Conservation (phyloP, 2,113 vertebrate species). For the Solenodon paradoxus region DNA sequence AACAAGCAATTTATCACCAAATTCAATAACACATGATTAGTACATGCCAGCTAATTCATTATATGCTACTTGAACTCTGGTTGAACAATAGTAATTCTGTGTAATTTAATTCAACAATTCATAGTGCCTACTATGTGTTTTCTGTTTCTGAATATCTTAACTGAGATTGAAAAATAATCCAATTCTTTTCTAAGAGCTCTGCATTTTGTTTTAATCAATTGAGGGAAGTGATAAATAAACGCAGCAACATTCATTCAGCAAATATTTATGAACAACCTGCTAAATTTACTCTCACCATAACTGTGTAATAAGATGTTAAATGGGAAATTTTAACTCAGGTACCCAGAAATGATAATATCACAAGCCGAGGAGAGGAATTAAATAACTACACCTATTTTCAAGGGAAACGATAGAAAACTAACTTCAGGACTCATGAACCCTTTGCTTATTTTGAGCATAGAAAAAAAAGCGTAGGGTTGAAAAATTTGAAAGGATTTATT, state of each 20-base stretch:
- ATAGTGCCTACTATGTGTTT: background rate
- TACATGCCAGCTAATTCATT: constrained; percentile 38
- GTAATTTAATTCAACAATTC: background rate
- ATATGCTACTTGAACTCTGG: background rate
- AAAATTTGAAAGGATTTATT: background rate
- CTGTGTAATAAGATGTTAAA: background rate
- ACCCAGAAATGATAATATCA: background rate
- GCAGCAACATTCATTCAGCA: background rate
- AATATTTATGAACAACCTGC: background rate
- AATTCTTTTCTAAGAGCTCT: background rate
- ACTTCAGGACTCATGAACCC: background rate
- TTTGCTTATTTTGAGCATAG: background rate
- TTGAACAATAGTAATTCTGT: background rate
- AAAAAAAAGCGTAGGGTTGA: background rate
- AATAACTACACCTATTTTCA: background rate
- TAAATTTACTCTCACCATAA: background rate
- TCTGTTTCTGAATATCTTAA: background rate
- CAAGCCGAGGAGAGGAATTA: background rate
- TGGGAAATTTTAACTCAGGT: background rate
- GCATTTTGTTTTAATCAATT: constrained; percentile 24
- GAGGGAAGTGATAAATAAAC: background rate
- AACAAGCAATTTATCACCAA: constrained; percentile 69
- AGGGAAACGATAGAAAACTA: background rate
- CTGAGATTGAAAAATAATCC: background rate
- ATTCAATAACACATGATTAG: constrained; percentile 59